Evolutionary conservation across 2,797 vertebrate species (phyloP), one percentile per base, ranked within the genome.

Genomic region (Apodemus agrarius): DNA sequence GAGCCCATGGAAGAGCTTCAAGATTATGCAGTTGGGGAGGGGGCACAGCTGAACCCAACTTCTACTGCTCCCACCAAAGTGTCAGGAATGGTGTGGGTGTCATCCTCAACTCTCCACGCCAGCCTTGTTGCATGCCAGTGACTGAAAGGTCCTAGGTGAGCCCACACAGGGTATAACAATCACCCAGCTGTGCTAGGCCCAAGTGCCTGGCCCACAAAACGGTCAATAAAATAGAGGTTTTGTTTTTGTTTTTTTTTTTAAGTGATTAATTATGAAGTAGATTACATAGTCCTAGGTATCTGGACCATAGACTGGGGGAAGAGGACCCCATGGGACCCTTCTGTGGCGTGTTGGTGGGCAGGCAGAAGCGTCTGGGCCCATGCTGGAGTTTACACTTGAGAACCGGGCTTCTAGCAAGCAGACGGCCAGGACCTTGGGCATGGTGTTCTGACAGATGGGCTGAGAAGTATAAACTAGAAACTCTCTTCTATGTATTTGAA

Each of bases 401-500:
- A 85, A 10, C 75, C 29, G 34, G 57, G 37, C 16, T 72, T 59
- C 74, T 81, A 80, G 92, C 49, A 82, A 93, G 90, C 81, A 40
- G 78, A 85, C 59, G 34, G 63, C 31, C 78, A 74, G 52, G 75
- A 69, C 94, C 63, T 31, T 75, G 24, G 93, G 49, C 69, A 22
- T 9, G 1, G 72, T 65, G 75, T 86, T 79, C 82, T 29, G 46
- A 79, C 59, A 86, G 74, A 80, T 65, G 79, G 90, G 31, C 49
- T 89, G 87, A 31, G 74, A 61, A 54, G 72, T 69, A 29, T n/a
- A 82, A 9, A 34, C 19, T 43, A 29, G 90, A 85, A 93, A 86
- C 49, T 80, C 69, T 88, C 84, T 43, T 46, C 92, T 90, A 79
- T 91, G 54, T 75, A 59, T 95, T 72, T 80, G 5, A 65, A 88